Evolutionary conservation across 2,888 invertebrate genomes (phyloP).

Genomic region (Phytoseiulus persimilis): DNA sequence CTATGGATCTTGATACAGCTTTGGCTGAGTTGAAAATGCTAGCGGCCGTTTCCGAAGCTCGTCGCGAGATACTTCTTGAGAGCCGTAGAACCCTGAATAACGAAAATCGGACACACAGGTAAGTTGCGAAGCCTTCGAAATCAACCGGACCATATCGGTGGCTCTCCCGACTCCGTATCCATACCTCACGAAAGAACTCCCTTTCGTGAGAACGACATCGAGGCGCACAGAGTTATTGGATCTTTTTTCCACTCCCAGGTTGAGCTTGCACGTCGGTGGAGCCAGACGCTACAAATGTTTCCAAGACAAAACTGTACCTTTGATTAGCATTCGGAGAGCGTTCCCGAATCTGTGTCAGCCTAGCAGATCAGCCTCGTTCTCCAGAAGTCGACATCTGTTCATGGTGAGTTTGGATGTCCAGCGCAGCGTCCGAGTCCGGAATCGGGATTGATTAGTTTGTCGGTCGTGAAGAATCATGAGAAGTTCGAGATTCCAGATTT

Average conservation of each 20-base stretch:
- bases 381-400: slow-evolving; percentile 12
- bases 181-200: too few species aligned
- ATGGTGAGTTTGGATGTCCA: not conserved
- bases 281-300: not conserved
- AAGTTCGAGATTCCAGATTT: too few species aligned
- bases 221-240: not conserved
- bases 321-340: not conserved
- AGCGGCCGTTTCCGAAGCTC: slow-evolving; percentile 22
- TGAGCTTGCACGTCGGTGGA: not conserved
- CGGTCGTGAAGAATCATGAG: too few species aligned
- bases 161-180: too few species aligned
- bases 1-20: slow-evolving; percentile 18
- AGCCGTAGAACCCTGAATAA: not conserved
- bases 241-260: too few species aligned
- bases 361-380: slow-evolving; percentile 12
- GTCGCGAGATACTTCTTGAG: not conserved
- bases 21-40: slow-evolving; percentile 14
- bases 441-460: too few species aligned
- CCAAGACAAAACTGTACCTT: not conserved
- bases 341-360: not conserved
- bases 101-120: not conserved
- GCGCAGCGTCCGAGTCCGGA: too few species aligned
- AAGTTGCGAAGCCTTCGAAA: not conserved
- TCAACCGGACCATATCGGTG: too few species aligned
- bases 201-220: too few species aligned